Conservation (phyloP, 2,888 invertebrate species). For the Epinotia bilunana region DNA sequence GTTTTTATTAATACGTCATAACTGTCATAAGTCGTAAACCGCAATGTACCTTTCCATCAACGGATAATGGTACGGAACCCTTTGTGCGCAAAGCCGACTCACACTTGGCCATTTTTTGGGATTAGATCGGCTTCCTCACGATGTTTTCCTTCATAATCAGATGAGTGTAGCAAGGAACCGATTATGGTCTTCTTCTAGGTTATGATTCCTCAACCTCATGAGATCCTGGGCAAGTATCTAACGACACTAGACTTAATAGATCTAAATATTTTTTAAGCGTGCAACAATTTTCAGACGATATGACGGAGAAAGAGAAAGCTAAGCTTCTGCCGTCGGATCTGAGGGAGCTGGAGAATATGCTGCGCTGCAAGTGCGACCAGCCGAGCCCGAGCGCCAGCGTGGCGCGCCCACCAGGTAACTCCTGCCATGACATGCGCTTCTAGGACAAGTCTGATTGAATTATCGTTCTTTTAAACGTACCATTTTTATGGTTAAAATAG, state of each 20-base stretch:
- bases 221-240: neutral
- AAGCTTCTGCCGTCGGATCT: conserved; percentile 67
- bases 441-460: neutral
- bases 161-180: no score
- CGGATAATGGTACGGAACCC: no score
- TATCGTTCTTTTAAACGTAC: no score
- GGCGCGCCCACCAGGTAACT: neutral
- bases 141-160: no score
- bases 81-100: no score
- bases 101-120: no score
- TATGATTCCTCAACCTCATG: neutral
- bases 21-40: no score
- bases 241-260: neutral
- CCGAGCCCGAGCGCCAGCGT: conserved; percentile 46
- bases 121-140: no score
- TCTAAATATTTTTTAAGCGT: neutral
- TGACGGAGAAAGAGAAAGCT: conserved; percentile 40
- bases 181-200: no score
- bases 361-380: conserved; percentile 72
- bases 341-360: conserved; percentile 63
- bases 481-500: no score
- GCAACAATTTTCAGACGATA: conserved; percentile 21
- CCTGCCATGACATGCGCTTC: neutral
- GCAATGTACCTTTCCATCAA: no score
- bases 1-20: no score